These are phyloP conservation scores for Burhinus oedicnemus DNA, from an alignment of 2,113 vertebrate genomes.

Conservation along the genomic window DNA sequence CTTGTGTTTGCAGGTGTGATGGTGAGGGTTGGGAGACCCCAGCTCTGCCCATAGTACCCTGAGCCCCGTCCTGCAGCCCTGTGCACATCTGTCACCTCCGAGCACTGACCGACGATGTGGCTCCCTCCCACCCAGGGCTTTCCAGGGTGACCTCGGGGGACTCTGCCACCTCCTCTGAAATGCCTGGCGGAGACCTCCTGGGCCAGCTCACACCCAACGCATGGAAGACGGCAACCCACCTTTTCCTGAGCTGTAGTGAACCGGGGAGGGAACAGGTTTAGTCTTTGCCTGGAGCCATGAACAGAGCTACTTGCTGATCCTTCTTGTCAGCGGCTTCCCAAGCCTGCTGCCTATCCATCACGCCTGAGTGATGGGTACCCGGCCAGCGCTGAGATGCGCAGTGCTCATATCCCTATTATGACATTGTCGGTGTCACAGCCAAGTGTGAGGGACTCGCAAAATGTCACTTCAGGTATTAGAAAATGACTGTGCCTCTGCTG, in stretches of 20 bases:
- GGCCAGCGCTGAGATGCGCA: not conserved
- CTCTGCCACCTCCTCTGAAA: not conserved
- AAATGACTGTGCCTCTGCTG: not conserved
- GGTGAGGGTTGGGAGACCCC: not conserved
- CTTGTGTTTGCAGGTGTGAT: not conserved
- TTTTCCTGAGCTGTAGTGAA: not conserved
- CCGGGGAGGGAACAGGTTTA: fast-evolving
- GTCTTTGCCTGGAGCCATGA: not conserved
- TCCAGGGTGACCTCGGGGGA: not conserved
- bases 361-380: constrained; percentile 2
- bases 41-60: not conserved
- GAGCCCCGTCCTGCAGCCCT: not conserved
- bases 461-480: constrained; percentile 41
- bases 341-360: not conserved
- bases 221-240: fast-evolving
- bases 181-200: not conserved
- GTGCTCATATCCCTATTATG: constrained; percentile 2
- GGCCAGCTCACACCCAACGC: no score
- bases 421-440: constrained; percentile 44
- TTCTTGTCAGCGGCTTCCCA: not conserved
- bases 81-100: fast-evolving
- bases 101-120: fast-evolving
- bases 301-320: not conserved
- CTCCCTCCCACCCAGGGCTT: not conserved
- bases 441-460: not conserved